Evolutionary conservation across 1,140 invertebrate species (phyloP), one percentile per base, ranked within the genome.

Genomic region (Eumaeus atala): DNA sequence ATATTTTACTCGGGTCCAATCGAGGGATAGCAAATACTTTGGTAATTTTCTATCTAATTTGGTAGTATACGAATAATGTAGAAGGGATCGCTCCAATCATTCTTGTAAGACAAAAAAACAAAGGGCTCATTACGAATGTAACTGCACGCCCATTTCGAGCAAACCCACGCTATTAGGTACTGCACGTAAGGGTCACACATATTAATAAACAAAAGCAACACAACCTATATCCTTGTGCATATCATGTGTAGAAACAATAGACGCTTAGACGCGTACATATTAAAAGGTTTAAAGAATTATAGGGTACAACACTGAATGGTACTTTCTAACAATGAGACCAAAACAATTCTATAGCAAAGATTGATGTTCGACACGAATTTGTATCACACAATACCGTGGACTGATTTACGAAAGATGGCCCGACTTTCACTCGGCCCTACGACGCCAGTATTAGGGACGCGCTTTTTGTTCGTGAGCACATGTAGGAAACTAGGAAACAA

Each of bases 391-490:
- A 81, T 74, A 58, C 58, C 11, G 28, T 66, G 72, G 49, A 69
- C 68, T 67, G 62, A 79, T 81, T 78, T 70, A 67, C 66, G 69
- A 77, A 77, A 79, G 68, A 78, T 67, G 68, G 56, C 66, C 64
- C 44, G 62, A 80, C 82, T 85, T 85, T 85, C 82, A 70, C 82
- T 76, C 51, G 72, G 76, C 77, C 82, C 79, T 85, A 74, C 58
- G 54, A 56, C 56, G 54, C 18, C n/a, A 28, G 21, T 28, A 54
- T 74, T 75, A 76, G 64, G 69, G 59, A 60, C 72, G 71, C 72
- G 38, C 17, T 54, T 54, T 54, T 42, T 54, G 38, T 54, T 54
- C 42, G 40, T 54, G 21, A 34, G 18, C 35, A 44, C 40, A 44
- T 44, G 40, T 44, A 44, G 40, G 21, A 28, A 28, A 28, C 21